Evolutionary conservation across 2,113 vertebrate species (phyloP), one percentile per base, ranked within the genome.

Genomic region (Apistogramma diplotaenia): DNA sequence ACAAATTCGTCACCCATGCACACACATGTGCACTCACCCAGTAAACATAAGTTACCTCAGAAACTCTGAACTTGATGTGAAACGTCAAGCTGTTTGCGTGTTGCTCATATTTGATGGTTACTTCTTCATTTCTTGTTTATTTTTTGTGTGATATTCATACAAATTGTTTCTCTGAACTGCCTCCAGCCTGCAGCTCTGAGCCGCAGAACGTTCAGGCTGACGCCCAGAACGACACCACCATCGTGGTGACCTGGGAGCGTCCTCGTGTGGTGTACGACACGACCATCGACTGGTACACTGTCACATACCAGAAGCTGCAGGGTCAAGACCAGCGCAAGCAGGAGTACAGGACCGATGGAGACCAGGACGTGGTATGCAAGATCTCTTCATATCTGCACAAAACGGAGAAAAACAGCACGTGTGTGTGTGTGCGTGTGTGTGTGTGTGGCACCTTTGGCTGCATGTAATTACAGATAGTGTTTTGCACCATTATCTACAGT

Each of bases 331-430:
- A 96, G 84, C 95, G 83, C 67, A 97, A 96, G 90, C 96, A 94
- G n/a, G 96, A 98, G 87, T 97, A 96, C 95, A 94, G 98, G 93
- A 99, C 98, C 2, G 98, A 99, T 67, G 98, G 97, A 85, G 98
- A 99, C 94, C 98, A 99, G 91, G 98, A 99, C 79, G 95, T 98
- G 97, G 98, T 99, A 96, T 92, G 93, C 67, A n/a, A 23, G 5
- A 53, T 25, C 10, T 37, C 15, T n/a, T 29, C 12, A 18, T n/a
- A 54, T 43, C 23, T 6, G 1, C 31, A 77, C 43, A 51, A 31
- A 70, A 49, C 49, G 1, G 3, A 49, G 25, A 70, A 70, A 70
- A 31, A 51, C 65, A 51, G 43, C 43, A 0, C 4, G 2, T 15
- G 56, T 3, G 5, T 46, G 13, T 60, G 1, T 54, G 33, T 46